A percentile compares a stretch with the other conserved stretches of the same genome.
phyloP scores from a whole-genome alignment of 2,888 invertebrate species.

The Sinelater perroti region DNA sequence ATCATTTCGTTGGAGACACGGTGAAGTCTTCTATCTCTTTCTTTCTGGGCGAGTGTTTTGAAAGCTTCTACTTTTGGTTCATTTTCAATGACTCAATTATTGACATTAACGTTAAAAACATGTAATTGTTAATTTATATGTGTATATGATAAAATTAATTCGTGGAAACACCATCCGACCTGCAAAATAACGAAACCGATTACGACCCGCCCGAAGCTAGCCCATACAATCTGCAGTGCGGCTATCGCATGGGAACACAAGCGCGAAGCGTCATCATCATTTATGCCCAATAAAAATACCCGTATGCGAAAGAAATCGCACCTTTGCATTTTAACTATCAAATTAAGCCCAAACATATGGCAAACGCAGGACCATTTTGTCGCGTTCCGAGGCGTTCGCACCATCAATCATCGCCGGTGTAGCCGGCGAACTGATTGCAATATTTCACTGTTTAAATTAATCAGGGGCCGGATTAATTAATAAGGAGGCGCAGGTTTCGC shows the following conservation, averaged over 20 bases:
- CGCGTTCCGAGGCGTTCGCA: slow-evolving; percentile 2
- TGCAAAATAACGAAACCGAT: no score
- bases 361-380: slow-evolving; percentile 3
- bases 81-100: no score
- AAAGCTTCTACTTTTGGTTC: no score
- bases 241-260: slow-evolving; percentile 10
- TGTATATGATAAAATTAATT: no score
- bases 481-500: slow-evolving; percentile 17
- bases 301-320: neutral
- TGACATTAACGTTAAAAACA: no score
- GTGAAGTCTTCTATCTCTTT: no score
- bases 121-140: no score
- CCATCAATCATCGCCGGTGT: slow-evolving; percentile 7
- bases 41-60: no score
- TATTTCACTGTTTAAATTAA: slow-evolving; percentile 26
- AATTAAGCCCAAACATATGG: slow-evolving; percentile 11
- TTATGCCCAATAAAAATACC: neutral
- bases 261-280: neutral
- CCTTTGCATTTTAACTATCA: slow-evolving; percentile 6
- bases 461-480: slow-evolving; percentile 24
- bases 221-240: no score
- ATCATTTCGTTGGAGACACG: no score
- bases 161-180: no score
- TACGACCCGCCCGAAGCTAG: no score
- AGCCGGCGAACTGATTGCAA: neutral